Percentiles rank a stretch among this genome's conserved stretches.
phyloP scores from a whole-genome alignment of 2,113 vertebrate species.

The Pedetes capensis region DNA sequence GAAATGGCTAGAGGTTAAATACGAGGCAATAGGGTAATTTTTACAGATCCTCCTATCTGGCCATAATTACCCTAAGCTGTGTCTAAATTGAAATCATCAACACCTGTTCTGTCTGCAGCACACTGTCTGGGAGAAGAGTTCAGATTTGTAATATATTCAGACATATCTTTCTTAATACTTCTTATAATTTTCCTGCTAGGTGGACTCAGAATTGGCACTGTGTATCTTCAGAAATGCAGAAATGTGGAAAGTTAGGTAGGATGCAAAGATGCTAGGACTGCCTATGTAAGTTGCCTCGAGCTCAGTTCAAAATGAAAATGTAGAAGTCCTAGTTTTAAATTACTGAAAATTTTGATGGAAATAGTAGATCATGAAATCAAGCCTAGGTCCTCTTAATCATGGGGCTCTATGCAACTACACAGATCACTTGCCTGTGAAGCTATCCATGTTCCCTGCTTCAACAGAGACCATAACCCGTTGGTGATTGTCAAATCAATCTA shows the following conservation, averaged over 20 bases:
- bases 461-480: neutral
- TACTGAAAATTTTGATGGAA: neutral
- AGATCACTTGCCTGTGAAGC: neutral
- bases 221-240: slow-evolving; percentile 27
- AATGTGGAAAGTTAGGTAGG: neutral
- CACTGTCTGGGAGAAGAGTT: neutral
- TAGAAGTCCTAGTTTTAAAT: neutral
- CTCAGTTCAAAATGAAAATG: neutral
- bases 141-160: slow-evolving; percentile 1
- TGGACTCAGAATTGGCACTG: neutral
- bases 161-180: slow-evolving; percentile 38
- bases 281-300: neutral
- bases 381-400: neutral
- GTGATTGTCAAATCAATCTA: slow-evolving; percentile 24
- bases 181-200: neutral
- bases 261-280: neutral
- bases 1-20: slow-evolving; percentile 31
- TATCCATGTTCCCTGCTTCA: neutral
- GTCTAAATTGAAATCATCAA: slow-evolving; percentile 20
- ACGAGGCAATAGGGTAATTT: neutral
- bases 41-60: slow-evolving; percentile 10
- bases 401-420: neutral
- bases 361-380: neutral
- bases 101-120: slow-evolving; percentile 10
- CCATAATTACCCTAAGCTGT: neutral